phyloP scores from a whole-genome alignment of 2,113 vertebrate species.

The Entomyzon cyanotis region DNA sequence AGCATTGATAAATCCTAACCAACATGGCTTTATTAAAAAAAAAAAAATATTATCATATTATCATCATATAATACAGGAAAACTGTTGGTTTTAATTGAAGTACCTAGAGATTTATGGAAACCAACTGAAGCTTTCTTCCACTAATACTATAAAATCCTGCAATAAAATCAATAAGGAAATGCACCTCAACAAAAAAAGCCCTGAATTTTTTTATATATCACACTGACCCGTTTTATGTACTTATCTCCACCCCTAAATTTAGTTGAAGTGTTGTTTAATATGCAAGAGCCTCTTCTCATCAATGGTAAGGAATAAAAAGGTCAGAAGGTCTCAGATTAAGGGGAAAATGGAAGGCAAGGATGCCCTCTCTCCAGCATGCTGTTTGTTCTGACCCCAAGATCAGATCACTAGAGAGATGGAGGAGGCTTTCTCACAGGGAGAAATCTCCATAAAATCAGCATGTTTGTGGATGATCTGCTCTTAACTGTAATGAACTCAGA shows the following conservation, averaged over 20 bases:
- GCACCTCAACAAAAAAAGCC: background rate
- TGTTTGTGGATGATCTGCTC: constrained; percentile 39
- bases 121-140: constrained; percentile 16
- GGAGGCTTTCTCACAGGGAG: constrained; percentile 9
- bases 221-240: background rate
- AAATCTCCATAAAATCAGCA: constrained; percentile 50
- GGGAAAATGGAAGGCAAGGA: background rate
- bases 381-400: constrained; percentile 33
- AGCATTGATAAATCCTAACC: constrained; percentile 41
- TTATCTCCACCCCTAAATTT: constrained; percentile 13
- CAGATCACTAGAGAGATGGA: constrained; percentile 12
- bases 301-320: constrained; percentile 17
- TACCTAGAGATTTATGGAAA: constrained; percentile 31
- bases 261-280: constrained; percentile 1
- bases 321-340: constrained; percentile 24
- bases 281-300: background rate
- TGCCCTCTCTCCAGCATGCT: background rate
- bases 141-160: constrained; percentile 21
- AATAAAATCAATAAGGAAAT: constrained; percentile 17
- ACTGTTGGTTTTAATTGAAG: constrained; percentile 50
- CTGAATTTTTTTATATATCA: background rate
- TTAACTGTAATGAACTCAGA: constrained; percentile 26
- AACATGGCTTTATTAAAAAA: constrained; percentile 18
- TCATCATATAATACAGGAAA: constrained; percentile 28
- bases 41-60: background rate